Conservation (phyloP, 2,888 invertebrate genomes). For the Congeria kusceri region DNA sequence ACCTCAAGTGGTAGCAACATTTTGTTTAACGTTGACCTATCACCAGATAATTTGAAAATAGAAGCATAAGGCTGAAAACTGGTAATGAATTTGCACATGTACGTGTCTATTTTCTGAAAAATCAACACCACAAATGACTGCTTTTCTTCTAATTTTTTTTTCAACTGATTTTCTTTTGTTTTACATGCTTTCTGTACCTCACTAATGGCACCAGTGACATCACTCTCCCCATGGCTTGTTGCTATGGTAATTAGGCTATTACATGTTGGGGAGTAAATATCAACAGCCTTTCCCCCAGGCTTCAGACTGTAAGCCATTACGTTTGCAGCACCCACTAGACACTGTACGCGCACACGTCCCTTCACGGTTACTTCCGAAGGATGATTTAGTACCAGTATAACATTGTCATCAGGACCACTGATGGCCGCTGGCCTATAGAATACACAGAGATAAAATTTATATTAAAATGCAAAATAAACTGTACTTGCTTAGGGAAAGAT, state of each 20-base stretch:
- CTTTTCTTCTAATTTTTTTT: slow-evolving; percentile 18
- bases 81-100: slow-evolving; percentile 65
- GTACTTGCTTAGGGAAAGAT: no score
- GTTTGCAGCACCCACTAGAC: slow-evolving; percentile 62
- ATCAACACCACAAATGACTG: slow-evolving; percentile 59
- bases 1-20: slow-evolving; percentile 41
- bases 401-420: slow-evolving; percentile 11
- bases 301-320: slow-evolving; percentile 67
- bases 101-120: slow-evolving; percentile 55
- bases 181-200: neutral
- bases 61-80: slow-evolving; percentile 43
- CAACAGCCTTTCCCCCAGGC: slow-evolving; percentile 23
- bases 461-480: no score
- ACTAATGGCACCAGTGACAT: slow-evolving; percentile 23
- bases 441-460: no score
- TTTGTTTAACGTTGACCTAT: slow-evolving; percentile 34
- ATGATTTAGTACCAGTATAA: slow-evolving; percentile 52
- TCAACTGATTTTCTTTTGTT: neutral
- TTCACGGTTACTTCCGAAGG: slow-evolving; percentile 67
- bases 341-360: slow-evolving; percentile 65
- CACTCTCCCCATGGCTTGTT: slow-evolving; percentile 39
- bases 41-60: slow-evolving; percentile 35
- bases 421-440: no score
- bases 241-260: slow-evolving; percentile 69
- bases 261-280: slow-evolving; percentile 74